These are phyloP conservation scores for Perca flavescens DNA, from an alignment of 2,113 vertebrate genomes.

Conservation along the genomic window DNA sequence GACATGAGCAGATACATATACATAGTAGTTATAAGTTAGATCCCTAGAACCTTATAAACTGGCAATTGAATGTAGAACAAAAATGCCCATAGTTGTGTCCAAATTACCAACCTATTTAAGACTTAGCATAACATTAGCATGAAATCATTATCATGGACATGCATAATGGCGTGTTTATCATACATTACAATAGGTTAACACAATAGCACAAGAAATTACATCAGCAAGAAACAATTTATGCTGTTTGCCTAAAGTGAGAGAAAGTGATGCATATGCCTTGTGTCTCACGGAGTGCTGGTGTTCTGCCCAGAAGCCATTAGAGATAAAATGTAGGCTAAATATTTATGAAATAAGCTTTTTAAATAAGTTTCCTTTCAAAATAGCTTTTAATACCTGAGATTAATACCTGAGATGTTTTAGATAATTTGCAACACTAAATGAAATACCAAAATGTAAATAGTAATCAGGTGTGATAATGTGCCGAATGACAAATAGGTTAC, in stretches of 20 bases:
- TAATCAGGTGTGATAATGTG: not conserved
- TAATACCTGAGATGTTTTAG: not conserved
- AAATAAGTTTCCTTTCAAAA: not conserved
- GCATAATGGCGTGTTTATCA: constrained; percentile 4
- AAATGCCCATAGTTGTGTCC: not conserved
- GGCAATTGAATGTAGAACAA: not conserved
- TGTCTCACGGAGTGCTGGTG: constrained; percentile 4
- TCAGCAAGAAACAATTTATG: constrained; percentile 32
- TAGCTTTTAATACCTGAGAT: not conserved
- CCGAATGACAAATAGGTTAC: not conserved
- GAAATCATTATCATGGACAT: not conserved
- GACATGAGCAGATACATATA: not conserved
- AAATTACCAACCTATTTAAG: not conserved
- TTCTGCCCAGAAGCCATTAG: not conserved
- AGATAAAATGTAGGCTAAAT: not conserved
- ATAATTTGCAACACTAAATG: constrained; percentile 4
- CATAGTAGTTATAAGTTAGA: not conserved
- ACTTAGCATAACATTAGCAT: not conserved
- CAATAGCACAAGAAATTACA: constrained; percentile 32
- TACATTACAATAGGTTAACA: constrained; percentile 8
- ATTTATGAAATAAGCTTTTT: constrained; percentile 15
- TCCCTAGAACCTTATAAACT: not conserved
- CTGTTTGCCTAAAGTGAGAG: constrained; percentile 24
- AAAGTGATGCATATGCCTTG: constrained; percentile 7
- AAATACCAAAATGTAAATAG: not conserved